Evolutionary conservation across 2,113 vertebrate species (phyloP).

Genomic region (Enhydra lutris): DNA sequence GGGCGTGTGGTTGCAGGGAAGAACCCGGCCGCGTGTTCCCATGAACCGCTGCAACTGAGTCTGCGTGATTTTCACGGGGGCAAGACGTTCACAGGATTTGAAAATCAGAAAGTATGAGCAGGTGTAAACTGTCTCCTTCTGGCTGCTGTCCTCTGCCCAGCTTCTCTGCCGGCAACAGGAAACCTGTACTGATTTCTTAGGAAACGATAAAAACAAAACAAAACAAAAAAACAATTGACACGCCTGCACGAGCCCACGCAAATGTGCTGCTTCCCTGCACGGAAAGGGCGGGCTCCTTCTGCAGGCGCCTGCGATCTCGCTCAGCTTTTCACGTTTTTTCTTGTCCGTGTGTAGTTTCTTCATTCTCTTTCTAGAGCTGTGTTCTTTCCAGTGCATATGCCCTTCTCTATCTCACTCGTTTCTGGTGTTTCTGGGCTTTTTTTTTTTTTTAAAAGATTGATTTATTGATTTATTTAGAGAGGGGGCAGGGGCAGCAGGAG

Average conservation of each 20-base stretch:
- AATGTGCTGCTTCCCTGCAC: fast-evolving
- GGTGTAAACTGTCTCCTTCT: not conserved
- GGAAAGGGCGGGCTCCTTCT: not conserved
- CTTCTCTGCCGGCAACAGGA: not conserved
- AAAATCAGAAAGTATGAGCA: not conserved
- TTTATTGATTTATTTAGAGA: not conserved
- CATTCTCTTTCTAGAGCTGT: not conserved
- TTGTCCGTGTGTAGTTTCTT: not conserved
- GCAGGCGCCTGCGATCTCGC: too few species aligned
- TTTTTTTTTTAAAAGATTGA: not conserved
- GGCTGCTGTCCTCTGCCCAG: not conserved
- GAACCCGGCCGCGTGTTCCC: not conserved
- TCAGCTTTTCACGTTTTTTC: not conserved
- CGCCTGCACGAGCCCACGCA: fast-evolving
- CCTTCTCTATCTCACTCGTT: not conserved
- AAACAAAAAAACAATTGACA: not conserved
- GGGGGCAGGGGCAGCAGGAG: not conserved
- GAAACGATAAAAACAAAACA: not conserved
- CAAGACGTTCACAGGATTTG: not conserved
- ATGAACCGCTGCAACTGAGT: not conserved
- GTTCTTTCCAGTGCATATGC: not conserved
- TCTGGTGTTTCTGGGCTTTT: not conserved
- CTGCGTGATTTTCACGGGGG: not conserved
- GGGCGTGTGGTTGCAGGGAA: not conserved
- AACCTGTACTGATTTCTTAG: not conserved